These are phyloP conservation scores for Celastrina argiolus DNA, from an alignment of 2,888 invertebrate genomes.

Conservation along the genomic window DNA sequence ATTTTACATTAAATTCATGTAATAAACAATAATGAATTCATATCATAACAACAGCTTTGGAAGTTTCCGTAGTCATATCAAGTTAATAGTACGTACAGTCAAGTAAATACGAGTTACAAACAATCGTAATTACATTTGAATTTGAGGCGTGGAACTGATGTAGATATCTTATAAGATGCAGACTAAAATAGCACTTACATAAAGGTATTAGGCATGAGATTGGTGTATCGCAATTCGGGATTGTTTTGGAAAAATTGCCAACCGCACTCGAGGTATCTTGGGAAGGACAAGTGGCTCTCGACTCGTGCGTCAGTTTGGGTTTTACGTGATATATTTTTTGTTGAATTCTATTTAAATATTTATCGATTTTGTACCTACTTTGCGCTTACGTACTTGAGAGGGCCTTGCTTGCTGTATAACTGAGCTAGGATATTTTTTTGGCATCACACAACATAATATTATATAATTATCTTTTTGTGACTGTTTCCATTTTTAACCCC, in stretches of 20 bases:
- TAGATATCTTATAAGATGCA: not conserved
- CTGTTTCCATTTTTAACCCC: too few species aligned
- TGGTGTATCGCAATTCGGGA: not conserved
- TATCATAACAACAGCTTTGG: not conserved
- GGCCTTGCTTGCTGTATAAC: too few species aligned
- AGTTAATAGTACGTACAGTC: not conserved
- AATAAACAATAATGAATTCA: not conserved
- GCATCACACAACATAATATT: too few species aligned
- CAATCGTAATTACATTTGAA: constrained; percentile 12
- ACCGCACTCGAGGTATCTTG: constrained; percentile 26
- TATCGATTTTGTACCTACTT: constrained; percentile 1
- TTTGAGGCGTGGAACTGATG: not conserved
- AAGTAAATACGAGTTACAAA: not conserved
- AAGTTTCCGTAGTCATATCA: constrained; percentile 6
- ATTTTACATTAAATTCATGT: not conserved
- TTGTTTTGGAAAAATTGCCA: constrained; percentile 16
- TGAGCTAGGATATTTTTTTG: too few species aligned
- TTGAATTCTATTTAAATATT: not conserved
- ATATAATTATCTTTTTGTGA: too few species aligned
- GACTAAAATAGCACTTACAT: not conserved
- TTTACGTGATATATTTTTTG: constrained; percentile 17
- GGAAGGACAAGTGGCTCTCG: constrained; percentile 28
- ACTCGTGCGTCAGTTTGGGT: constrained; percentile 21
- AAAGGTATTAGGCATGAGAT: not conserved
- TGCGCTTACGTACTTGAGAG: too few species aligned